phyloP scores from a whole-genome alignment of 1,140 invertebrate genomes.

The Colletes gigas region DNA sequence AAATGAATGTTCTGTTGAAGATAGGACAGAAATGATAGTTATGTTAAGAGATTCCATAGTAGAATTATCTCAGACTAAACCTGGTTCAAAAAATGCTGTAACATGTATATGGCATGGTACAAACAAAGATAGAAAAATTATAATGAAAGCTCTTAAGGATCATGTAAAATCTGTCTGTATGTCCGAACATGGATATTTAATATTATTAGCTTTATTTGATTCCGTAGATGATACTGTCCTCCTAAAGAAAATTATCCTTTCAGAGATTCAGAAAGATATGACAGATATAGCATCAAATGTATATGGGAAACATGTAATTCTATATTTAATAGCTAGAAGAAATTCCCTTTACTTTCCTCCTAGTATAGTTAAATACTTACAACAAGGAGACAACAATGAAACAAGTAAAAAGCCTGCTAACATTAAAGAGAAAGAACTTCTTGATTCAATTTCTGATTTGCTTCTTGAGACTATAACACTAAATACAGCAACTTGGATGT shows the following conservation, averaged over 20 bases:
- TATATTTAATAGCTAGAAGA: constrained; percentile 92
- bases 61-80: constrained; percentile 91
- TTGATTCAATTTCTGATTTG: constrained; percentile 84
- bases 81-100: constrained; percentile 90
- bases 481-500: constrained; percentile 86
- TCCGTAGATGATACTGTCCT: constrained; percentile 96
- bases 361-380: constrained; percentile 85
- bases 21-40: constrained; percentile 87
- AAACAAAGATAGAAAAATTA: constrained; percentile 88
- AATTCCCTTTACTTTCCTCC: constrained; percentile 90
- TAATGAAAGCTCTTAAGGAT: constrained; percentile 92
- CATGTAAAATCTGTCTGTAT: constrained; percentile 89
- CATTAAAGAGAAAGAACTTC: constrained; percentile 87
- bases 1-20: constrained; percentile 84
- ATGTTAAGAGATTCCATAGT: constrained; percentile 86
- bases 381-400: constrained; percentile 87
- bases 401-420: constrained; percentile 90
- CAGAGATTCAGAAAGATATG: constrained; percentile 88
- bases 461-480: constrained; percentile 84
- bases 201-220: constrained; percentile 92
- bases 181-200: constrained; percentile 93
- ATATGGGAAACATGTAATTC: constrained; percentile 87
- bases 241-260: constrained; percentile 90
- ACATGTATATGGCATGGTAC: constrained; percentile 93
- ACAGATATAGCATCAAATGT: constrained; percentile 87